Evolutionary conservation across 1,140 invertebrate species (phyloP).

Genomic region (Proctacanthus coquilletti): DNA sequence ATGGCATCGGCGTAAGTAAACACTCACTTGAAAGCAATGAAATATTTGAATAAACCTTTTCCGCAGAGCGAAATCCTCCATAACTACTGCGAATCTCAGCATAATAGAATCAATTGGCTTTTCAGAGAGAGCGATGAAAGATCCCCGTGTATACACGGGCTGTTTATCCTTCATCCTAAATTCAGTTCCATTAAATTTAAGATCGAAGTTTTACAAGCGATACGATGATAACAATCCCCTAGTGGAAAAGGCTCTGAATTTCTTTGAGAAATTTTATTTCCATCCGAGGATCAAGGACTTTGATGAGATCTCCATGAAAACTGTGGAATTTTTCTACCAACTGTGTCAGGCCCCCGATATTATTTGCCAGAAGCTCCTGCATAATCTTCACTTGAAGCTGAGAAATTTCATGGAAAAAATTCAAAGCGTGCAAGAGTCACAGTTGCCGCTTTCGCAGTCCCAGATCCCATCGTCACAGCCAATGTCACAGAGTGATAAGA

Average conservation of each 20-base stretch:
- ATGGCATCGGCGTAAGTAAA: constrained; percentile 45
- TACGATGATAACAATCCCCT: constrained; percentile 13
- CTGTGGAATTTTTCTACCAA: constrained; percentile 21
- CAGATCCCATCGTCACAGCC: constrained; percentile 10
- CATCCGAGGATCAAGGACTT: constrained; percentile 17
- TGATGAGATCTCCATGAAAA: constrained; percentile 16
- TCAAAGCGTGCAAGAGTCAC: constrained; percentile 11
- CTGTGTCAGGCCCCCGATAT: constrained; percentile 24
- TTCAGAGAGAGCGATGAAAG: constrained; percentile 13
- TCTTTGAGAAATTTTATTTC: constrained; percentile 21
- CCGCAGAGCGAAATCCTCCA: constrained; percentile 37
- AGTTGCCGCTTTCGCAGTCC: constrained; percentile 18
- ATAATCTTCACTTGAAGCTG: constrained; percentile 8
- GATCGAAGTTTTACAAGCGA: constrained; percentile 21
- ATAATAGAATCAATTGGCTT: constrained; percentile 35
- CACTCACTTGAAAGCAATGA: not conserved
- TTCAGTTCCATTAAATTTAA: constrained; percentile 15
- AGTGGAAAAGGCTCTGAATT: constrained; percentile 12
- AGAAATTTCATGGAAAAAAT: constrained; percentile 7
- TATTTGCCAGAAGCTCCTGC: constrained; percentile 20
- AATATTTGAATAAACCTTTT: no score
- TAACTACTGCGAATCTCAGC: constrained; percentile 36
- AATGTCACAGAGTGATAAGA: constrained; percentile 3
- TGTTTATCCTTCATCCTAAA: constrained; percentile 22
- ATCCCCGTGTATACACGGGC: constrained; percentile 20